These are phyloP conservation scores for Rhadinocentrus ornatus DNA, from an alignment of 2,797 vertebrate species.

Conservation along the genomic window DNA sequence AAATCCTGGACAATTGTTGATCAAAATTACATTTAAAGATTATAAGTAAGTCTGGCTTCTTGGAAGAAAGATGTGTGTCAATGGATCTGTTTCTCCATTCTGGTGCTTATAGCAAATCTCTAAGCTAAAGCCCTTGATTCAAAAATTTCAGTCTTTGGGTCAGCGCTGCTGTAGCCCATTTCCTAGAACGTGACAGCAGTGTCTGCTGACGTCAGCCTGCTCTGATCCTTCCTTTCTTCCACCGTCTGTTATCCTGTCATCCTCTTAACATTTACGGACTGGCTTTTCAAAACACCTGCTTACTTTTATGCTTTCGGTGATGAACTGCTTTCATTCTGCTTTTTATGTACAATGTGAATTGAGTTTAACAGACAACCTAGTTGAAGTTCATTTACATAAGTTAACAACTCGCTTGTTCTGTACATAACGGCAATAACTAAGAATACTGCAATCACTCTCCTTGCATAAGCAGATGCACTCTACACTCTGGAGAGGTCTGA, in stretches of 20 bases:
- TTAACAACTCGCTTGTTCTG: not conserved
- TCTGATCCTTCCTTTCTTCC: constrained; percentile 39
- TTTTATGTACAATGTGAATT: not conserved
- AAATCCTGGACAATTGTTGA: not conserved
- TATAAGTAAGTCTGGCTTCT: not conserved
- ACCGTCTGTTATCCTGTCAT: constrained; percentile 43
- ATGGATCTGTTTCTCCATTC: constrained; percentile 37
- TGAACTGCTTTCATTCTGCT: constrained; percentile 5
- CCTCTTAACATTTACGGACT: constrained; percentile 56
- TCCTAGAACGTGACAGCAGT: constrained; percentile 29
- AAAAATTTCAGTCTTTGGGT: constrained; percentile 31
- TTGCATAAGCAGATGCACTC: constrained; percentile 1
- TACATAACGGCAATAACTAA: not conserved
- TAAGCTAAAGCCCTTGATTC: constrained; percentile 31
- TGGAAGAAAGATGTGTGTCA: constrained; percentile 8
- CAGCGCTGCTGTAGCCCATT: constrained; percentile 47
- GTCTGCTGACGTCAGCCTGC: constrained; percentile 32
- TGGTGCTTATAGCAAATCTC: constrained; percentile 11
- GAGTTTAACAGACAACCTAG: not conserved
- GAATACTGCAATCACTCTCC: not conserved
- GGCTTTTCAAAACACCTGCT: constrained; percentile 51
- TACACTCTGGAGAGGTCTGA: constrained; percentile 4
- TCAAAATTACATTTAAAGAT: not conserved
- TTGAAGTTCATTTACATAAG: not conserved
- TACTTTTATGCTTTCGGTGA: constrained; percentile 21